These are phyloP conservation scores for Okapia johnstoni DNA, from an alignment of 2,113 vertebrate species.

Conservation along the genomic window DNA sequence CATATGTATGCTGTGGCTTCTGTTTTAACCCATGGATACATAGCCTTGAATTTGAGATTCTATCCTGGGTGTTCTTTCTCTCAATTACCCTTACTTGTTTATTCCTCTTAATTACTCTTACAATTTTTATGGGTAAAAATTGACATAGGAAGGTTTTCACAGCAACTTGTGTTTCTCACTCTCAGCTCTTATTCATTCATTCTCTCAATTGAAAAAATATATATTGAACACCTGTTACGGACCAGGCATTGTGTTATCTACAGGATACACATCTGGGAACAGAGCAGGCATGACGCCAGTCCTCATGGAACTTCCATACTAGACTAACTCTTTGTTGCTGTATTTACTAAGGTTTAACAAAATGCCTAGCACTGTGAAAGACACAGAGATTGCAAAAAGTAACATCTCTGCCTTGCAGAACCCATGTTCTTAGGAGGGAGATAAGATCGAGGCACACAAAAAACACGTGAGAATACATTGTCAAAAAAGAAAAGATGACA, in stretches of 20 bases:
- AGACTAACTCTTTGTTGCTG: neutral
- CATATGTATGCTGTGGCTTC: neutral
- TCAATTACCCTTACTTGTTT: neutral
- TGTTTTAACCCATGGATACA: neutral
- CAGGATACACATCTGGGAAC: neutral
- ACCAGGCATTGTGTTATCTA: neutral
- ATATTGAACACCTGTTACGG: neutral
- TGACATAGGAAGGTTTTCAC: neutral
- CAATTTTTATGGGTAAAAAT: neutral
- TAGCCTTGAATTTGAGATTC: neutral
- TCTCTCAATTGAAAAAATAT: neutral
- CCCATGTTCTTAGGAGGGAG: neutral
- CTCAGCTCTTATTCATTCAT: neutral
- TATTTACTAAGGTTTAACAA: neutral
- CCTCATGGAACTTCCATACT: neutral
- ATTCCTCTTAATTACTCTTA: neutral
- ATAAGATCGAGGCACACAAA: neutral
- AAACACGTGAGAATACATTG: neutral
- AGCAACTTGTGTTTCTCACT: neutral
- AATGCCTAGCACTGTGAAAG: neutral
- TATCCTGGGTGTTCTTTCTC: neutral
- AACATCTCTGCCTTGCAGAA: neutral
- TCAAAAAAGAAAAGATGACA: neutral
- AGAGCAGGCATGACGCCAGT: neutral
- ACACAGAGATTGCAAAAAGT: neutral